Evolutionary conservation across 2,797 vertebrate genomes (phyloP), one percentile per base, ranked within the genome.

Genomic region (Microctenopoma lineatum): DNA sequence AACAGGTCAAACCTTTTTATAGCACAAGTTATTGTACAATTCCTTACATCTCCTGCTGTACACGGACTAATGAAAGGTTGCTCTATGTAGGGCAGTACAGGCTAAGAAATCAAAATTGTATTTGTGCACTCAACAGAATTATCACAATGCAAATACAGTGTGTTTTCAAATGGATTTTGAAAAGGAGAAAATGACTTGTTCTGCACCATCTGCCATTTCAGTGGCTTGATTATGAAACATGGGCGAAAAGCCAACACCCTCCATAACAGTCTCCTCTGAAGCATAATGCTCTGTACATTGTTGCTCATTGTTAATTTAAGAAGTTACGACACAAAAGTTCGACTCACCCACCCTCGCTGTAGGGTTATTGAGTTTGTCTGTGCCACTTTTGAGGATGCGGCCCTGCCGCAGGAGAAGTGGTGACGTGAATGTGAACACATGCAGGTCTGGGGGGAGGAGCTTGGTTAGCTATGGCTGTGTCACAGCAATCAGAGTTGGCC

Each of bases 241-340:
- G 29, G 45, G 55, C 50, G 45, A 18, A 48, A 57, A 51, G 64
- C 66, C 52, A 34, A 25, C 54, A 36, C 70, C 67, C 58, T 56
- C 63, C 45, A 21, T 48, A 27, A 38, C 44, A 0, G 4, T 44
- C 27, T 52, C 41, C 53, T 68, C 69, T 56, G 21, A 12, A 21
- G 18, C 53, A 0, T 45, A 58, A 66, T 12, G 53, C 73, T 71
- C 74, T 70, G 59, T 63, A 70, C 60, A 41, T 73, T 55, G 77
- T 66, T 15, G 47, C 87, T 88, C 87, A 85, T 90, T 69, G 80
- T 79, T 91, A 80, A 91, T 91, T 91, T 51, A 92, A 73, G 65
- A 81, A 66, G 79, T 76, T 80, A 69, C 65, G 85, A 83, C 86
- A 85, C 59, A 83, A 45, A 87, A 71, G 70, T 70, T 50, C 29